Evolutionary conservation across 2,797 vertebrate species (phyloP).

Genomic region (Cuniculus paca): DNA sequence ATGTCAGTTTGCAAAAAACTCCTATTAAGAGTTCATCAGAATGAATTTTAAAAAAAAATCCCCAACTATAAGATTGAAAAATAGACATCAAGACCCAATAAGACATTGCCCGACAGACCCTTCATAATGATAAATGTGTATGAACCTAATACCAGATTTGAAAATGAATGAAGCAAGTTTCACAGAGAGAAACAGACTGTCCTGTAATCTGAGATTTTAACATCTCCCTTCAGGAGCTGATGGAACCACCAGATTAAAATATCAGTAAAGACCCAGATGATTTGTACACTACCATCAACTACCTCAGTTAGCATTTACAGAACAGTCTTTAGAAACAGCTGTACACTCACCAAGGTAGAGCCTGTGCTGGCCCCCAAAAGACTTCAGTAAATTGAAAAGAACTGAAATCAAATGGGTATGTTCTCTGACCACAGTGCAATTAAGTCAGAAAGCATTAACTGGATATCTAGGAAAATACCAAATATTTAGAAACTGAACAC

Average conservation of each 20-base stretch:
- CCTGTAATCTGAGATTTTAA: not conserved
- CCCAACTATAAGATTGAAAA: not conserved
- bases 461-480: not conserved
- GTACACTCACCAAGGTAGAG: too few relatives aligned
- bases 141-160: not conserved
- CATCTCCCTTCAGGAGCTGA: not conserved
- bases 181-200: not conserved
- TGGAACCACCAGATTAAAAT: not conserved
- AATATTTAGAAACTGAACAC: not conserved
- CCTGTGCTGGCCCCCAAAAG: not conserved
- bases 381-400: not conserved
- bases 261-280: not conserved
- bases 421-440: not conserved
- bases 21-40: not conserved
- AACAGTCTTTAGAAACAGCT: not conserved
- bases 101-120: not conserved
- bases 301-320: not conserved
- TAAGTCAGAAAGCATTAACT: conserved; percentile 1
- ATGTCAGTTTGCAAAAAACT: not conserved
- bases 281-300: not conserved
- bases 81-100: not conserved
- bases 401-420: not conserved
- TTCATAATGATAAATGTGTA: not conserved
- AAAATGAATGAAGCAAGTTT: not conserved
- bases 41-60: not conserved